Evolutionary conservation across 1,140 invertebrate species (phyloP).

Genomic region (Manduca sexta): DNA sequence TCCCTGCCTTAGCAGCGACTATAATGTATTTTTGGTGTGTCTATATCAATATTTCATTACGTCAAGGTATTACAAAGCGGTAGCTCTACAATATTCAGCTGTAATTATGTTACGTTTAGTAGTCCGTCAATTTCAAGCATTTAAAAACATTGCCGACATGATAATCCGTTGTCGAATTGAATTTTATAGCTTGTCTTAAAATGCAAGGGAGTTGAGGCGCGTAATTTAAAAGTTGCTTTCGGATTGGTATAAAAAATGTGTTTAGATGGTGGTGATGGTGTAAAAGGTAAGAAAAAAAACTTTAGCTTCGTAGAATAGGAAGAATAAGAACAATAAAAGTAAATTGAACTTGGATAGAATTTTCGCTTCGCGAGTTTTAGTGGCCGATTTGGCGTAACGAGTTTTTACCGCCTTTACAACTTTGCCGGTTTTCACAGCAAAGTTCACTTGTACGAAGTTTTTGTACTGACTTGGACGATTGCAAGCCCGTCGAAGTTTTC

Average conservation of each 20-base stretch:
- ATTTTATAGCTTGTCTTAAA: too few relatives aligned
- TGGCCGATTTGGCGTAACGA: slow-evolving; percentile 67
- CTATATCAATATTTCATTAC: too few relatives aligned
- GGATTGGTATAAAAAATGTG: slow-evolving; percentile 55
- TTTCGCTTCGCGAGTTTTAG: slow-evolving; percentile 70
- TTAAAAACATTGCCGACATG: too few relatives aligned
- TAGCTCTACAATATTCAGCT: too few relatives aligned
- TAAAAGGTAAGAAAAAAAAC: slow-evolving; percentile 47
- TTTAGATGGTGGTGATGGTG: slow-evolving; percentile 35
- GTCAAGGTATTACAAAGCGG: too few relatives aligned
- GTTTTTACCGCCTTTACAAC: slow-evolving; percentile 67
- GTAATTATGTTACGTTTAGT: too few relatives aligned
- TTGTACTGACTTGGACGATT: slow-evolving; percentile 16
- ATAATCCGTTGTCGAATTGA: too few relatives aligned
- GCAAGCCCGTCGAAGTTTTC: slow-evolving; percentile 12
- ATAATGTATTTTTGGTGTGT: too few relatives aligned
- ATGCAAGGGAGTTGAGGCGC: too few relatives aligned
- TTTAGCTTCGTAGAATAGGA: slow-evolving; percentile 44
- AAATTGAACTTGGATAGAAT: slow-evolving; percentile 71
- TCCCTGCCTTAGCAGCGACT: too few relatives aligned
- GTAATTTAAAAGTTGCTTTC: slow-evolving; percentile 18
- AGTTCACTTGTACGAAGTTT: slow-evolving; percentile 31
- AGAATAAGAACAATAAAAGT: slow-evolving; percentile 68
- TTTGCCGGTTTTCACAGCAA: slow-evolving; percentile 45
- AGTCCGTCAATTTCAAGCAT: too few relatives aligned